Percentiles rank a stretch among this genome's conserved stretches.
Evolutionary conservation across 2,888 invertebrate genomes (phyloP).

Genomic region (Lithophane leautieri): DNA sequence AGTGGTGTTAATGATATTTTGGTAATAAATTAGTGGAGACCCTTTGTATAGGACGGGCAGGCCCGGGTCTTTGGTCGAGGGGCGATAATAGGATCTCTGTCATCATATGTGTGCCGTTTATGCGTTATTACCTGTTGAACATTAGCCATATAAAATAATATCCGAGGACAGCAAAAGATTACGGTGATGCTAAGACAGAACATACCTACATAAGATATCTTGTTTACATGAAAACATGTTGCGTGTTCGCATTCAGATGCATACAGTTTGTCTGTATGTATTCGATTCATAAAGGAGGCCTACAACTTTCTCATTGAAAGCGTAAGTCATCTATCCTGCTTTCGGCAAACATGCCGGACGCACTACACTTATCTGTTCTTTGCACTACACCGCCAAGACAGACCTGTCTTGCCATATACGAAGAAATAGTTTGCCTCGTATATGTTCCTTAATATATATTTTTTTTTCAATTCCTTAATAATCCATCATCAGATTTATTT

Average conservation of each 20-base stretch:
- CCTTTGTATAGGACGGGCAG: conserved; percentile 77
- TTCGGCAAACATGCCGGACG: no score
- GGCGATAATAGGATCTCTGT: conserved; percentile 81
- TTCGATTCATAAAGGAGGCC: no score
- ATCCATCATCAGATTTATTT: no score
- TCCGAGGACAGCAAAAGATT: conserved; percentile 36
- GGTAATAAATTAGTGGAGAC: conserved; percentile 79
- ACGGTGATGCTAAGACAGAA: conserved; percentile 15
- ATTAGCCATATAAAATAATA: conserved; percentile 61
- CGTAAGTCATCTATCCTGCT: no score
- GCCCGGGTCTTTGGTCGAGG: conserved; percentile 78
- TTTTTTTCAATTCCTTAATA: no score
- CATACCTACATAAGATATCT: neutral
- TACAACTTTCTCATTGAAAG: no score
- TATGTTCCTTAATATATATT: no score
- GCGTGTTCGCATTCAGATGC: no score
- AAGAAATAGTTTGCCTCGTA: neutral
- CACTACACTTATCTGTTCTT: no score
- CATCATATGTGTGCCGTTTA: conserved; percentile 76
- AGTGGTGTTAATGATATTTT: conserved; percentile 77
- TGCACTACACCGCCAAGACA: no score
- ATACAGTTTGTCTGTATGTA: no score
- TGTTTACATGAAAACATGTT: neutral
- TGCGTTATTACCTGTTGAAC: conserved; percentile 80
- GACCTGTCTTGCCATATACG: neutral